These are phyloP conservation scores for Mnemiopsis leidyi DNA, from an alignment of 37 sponge, comb jelly and placozoan genomes.

Conservation along the genomic window DNA sequence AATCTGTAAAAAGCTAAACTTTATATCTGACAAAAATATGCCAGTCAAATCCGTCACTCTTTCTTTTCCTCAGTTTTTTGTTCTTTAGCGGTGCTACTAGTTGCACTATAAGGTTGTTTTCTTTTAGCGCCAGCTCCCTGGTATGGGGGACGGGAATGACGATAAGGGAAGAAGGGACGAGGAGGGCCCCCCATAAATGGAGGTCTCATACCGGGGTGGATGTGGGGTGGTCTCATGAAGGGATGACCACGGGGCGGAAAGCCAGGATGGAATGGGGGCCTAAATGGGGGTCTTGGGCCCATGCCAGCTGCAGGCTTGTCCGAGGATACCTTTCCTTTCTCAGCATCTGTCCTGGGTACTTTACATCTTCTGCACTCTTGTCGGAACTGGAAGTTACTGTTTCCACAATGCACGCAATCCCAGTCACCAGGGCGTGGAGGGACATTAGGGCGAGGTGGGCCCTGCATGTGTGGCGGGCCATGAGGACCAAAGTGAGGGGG, in stretches of 20 bases:
- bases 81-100: neutral
- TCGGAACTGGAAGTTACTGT: slow-evolving; percentile 60
- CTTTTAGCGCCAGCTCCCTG: slow-evolving; percentile 10
- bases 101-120: slow-evolving; percentile 17
- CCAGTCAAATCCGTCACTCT: neutral
- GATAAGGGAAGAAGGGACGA: neutral
- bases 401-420: slow-evolving; percentile 50
- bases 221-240: neutral
- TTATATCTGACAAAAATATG: neutral
- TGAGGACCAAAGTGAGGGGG: neutral
- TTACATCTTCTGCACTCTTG: slow-evolving; percentile 44
- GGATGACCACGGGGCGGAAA: slow-evolving; percentile 17
- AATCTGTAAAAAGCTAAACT: neutral
- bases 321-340: neutral
- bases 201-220: slow-evolving; percentile 46
- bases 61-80: slow-evolving; percentile 32
- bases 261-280: slow-evolving; percentile 16
- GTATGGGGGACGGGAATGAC: neutral
- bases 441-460: neutral
- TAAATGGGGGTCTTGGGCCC: slow-evolving; percentile 11
- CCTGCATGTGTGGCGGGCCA: neutral
- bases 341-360: neutral
- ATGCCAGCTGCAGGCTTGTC: neutral
- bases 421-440: slow-evolving; percentile 52
- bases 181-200: slow-evolving; percentile 8